phyloP scores from a whole-genome alignment of 2,888 invertebrate species.

The Lycia hirtaria region DNA sequence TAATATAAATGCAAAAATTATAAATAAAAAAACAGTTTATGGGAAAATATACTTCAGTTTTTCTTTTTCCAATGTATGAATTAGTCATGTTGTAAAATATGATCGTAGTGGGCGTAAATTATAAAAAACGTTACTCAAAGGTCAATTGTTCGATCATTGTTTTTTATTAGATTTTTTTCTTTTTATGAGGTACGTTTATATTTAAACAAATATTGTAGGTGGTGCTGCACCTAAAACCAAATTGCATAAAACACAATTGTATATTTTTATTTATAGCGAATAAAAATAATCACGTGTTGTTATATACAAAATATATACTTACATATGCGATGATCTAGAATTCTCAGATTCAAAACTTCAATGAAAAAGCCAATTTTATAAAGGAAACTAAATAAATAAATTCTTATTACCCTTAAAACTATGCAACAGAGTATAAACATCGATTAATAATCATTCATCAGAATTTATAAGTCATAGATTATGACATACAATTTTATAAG shows the following conservation, averaged over 20 bases:
- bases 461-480: constrained; percentile 6
- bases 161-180: background rate
- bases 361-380: background rate
- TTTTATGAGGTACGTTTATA: background rate
- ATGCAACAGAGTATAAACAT: background rate
- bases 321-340: no score
- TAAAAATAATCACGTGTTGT: background rate
- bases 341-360: background rate
- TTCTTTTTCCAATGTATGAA: background rate
- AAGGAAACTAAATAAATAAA: background rate
- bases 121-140: background rate
- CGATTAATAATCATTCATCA: constrained; percentile 1
- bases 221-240: background rate
- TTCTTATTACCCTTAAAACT: background rate
- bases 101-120: background rate
- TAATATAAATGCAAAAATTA: background rate
- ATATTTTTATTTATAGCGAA: background rate
- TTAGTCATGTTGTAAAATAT: background rate
- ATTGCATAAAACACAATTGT: background rate
- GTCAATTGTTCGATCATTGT: background rate
- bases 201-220: background rate
- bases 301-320: no score
- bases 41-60: background rate
- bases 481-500: constrained; percentile 2
- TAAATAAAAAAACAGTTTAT: background rate